phyloP scores from a whole-genome alignment of 2,888 invertebrate species.

The Melinaea menophilus region DNA sequence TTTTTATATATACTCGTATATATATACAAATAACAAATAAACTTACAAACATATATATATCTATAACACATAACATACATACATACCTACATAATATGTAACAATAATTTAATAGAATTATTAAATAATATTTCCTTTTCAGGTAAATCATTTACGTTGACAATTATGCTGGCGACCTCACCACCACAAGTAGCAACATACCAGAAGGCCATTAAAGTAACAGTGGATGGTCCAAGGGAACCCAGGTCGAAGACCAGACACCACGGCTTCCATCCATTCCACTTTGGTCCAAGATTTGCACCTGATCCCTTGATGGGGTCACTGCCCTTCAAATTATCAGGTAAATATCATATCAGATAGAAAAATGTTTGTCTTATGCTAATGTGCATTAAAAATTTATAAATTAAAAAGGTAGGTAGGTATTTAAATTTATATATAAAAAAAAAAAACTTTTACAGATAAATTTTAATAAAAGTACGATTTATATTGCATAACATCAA shows the following conservation, averaged over 20 bases:
- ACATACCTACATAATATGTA: no score
- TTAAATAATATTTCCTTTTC: conserved; percentile 35
- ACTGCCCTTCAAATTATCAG: conserved; percentile 90
- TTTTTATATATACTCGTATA: no score
- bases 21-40: no score
- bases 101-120: not conserved
- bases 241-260: conserved; percentile 95
- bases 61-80: no score
- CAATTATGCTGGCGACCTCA: conserved; percentile 94
- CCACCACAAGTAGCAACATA: conserved; percentile 98
- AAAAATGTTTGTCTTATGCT: not conserved
- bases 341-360: conserved; percentile 68
- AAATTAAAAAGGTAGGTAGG: no score
- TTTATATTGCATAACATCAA: no score
- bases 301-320: conserved; percentile 88
- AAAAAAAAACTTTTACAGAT: no score
- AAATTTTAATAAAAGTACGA: no score
- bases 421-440: no score
- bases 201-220: conserved; percentile 98
- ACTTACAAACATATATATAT: no score
- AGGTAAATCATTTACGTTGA: conserved; percentile 98
- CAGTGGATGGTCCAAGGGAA: conserved; percentile 98
- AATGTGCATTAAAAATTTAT: no score
- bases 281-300: conserved; percentile 90
- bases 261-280: conserved; percentile 92